phyloP scores from a whole-genome alignment of 1,140 invertebrate genomes.

The Drosophila lacertosa region DNA sequence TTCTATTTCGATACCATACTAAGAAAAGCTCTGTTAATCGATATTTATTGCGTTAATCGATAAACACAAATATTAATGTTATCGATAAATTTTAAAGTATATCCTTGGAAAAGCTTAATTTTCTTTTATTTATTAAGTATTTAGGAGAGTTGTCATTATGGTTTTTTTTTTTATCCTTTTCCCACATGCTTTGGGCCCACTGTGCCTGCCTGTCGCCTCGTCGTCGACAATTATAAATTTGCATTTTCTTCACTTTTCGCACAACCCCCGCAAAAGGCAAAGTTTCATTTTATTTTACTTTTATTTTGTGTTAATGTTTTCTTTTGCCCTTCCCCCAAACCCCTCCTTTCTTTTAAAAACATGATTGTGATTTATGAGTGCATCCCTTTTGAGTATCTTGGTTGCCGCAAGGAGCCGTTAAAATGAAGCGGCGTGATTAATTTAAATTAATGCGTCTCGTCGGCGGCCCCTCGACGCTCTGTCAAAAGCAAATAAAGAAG shows the following conservation, averaged over 20 bases:
- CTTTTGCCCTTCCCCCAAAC: no score
- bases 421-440: conserved; percentile 50
- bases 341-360: no score
- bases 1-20: no score
- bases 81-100: no score
- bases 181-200: no score
- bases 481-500: conserved; percentile 1
- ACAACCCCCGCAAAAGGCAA: background rate
- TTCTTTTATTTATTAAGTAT: no score
- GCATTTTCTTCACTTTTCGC: conserved; percentile 37
- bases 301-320: background rate
- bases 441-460: conserved; percentile 53
- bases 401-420: conserved; percentile 21
- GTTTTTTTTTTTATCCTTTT: no score
- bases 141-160: no score
- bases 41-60: background rate
- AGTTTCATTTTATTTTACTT: background rate
- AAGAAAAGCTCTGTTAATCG: no score
- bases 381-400: conserved; percentile 31
- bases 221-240: conserved; percentile 34
- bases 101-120: background rate
- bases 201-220: conserved; percentile 7
- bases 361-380: conserved; percentile 40
- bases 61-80: background rate
- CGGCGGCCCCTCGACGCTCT: no score